Evolutionary conservation across 2,113 vertebrate species (phyloP).

Genomic region (Psittacara wagleri): DNA sequence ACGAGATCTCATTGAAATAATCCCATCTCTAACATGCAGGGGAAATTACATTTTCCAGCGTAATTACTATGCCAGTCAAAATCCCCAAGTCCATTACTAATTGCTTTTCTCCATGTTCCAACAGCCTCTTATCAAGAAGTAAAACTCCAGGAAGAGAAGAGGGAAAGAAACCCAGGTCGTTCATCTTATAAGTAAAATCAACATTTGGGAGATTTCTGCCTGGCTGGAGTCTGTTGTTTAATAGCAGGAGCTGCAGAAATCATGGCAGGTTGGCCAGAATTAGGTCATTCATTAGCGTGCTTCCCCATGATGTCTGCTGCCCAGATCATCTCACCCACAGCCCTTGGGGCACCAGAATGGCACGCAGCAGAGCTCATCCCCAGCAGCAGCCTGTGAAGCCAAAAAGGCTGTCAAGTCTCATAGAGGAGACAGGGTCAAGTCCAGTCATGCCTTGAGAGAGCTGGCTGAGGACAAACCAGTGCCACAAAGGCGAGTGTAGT

Average conservation of each 20-base stretch:
- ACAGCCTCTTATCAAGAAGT: constrained; percentile 36
- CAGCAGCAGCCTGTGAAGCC: neutral
- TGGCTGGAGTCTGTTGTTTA: neutral
- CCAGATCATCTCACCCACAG: neutral
- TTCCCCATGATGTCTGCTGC: neutral
- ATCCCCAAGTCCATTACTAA: constrained; percentile 55
- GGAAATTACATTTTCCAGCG: constrained; percentile 72
- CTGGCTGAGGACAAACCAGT: neutral
- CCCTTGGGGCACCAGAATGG: neutral
- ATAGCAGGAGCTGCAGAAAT: neutral
- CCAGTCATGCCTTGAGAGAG: neutral
- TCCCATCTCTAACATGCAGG: constrained; percentile 65
- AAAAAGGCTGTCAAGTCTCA: neutral
- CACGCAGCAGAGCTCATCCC: neutral
- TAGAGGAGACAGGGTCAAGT: neutral
- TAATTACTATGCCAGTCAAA: constrained; percentile 74
- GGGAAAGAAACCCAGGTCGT: neutral
- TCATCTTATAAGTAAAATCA: neutral
- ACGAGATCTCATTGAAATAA: constrained; percentile 72
- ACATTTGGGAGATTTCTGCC: neutral
- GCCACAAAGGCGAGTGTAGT: accelerated
- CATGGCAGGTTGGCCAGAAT: neutral
- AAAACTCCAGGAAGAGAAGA: neutral
- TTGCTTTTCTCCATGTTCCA: constrained; percentile 61
- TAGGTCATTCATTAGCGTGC: neutral